Evolutionary conservation across 1,140 invertebrate species (phyloP).

Genomic region (Rhysida immarginata): DNA sequence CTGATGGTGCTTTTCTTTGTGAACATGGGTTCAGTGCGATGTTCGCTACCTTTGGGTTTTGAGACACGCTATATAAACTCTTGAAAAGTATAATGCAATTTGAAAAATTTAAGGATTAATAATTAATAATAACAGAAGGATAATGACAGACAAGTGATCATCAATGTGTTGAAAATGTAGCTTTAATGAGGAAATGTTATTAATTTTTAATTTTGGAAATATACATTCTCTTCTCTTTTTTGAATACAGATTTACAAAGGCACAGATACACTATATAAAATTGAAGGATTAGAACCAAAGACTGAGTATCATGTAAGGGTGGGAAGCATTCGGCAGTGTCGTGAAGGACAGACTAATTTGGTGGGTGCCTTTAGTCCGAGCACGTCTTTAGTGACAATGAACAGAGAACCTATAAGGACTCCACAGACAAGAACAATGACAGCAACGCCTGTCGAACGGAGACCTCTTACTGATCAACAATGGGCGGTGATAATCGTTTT

Average conservation of each 20-base stretch:
- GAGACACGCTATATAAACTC: too few relatives aligned
- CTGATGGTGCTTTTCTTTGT: too few relatives aligned
- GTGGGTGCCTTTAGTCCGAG: slow-evolving; percentile 47
- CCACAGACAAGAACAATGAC: not conserved
- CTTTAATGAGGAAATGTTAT: too few relatives aligned
- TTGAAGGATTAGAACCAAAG: slow-evolving; percentile 49
- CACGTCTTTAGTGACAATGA: slow-evolving; percentile 31
- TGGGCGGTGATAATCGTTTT: slow-evolving; percentile 44
- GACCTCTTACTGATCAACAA: slow-evolving; percentile 44
- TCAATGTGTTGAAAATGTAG: too few relatives aligned
- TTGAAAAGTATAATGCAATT: too few relatives aligned
- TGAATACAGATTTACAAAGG: slow-evolving; percentile 54
- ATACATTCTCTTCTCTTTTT: too few relatives aligned
- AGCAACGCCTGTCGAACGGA: slow-evolving; percentile 21
- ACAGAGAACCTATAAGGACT: not conserved
- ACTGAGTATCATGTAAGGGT: slow-evolving; percentile 55
- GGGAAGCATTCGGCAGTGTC: slow-evolving; percentile 46
- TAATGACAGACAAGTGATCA: too few relatives aligned
- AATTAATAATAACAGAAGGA: too few relatives aligned
- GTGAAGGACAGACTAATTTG: slow-evolving; percentile 34
- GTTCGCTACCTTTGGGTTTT: too few relatives aligned
- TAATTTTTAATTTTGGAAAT: too few relatives aligned
- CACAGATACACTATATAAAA: slow-evolving; percentile 41
- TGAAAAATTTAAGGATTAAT: too few relatives aligned
- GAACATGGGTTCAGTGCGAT: too few relatives aligned